A percentile compares a stretch with the other conserved stretches of the same genome.
Conservation (phyloP, 1,140 invertebrate species). For the Phymorhynchus buccinoides region DNA sequence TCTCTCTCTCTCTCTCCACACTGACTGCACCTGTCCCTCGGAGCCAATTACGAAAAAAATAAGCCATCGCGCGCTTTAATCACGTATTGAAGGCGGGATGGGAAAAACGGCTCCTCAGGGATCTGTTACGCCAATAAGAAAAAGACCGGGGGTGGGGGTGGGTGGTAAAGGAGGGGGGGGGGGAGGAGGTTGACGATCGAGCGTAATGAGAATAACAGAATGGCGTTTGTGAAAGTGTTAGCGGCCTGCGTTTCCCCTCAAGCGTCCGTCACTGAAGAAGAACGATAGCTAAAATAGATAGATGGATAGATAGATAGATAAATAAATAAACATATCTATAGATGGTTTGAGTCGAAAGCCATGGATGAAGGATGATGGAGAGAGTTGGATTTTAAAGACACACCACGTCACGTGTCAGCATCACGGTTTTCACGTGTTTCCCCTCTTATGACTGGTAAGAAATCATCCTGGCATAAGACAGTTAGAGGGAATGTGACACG, state of each 20-base stretch:
- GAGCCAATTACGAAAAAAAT: conserved; percentile 20
- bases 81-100: conserved; percentile 6
- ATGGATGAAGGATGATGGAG: too few species aligned
- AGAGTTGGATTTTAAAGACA: too few species aligned
- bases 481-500: too few species aligned
- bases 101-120: neutral
- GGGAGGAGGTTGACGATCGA: neutral
- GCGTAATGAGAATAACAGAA: neutral
- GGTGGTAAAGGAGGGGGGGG: too few species aligned
- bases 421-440: too few species aligned
- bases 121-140: neutral
- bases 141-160: neutral
- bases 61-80: conserved; percentile 20
- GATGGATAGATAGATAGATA: too few species aligned
- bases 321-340: too few species aligned
- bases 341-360: too few species aligned
- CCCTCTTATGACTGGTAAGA: too few species aligned
- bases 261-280: neutral
- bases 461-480: too few species aligned
- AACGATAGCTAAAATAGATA: too few species aligned
- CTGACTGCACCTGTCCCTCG: conserved; percentile 2
- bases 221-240: conserved; percentile 4
- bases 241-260: neutral
- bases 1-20: neutral
- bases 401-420: too few species aligned